Evolutionary conservation across 2,888 invertebrate genomes (phyloP).

Genomic region (Pachymerium ferrugineum): DNA sequence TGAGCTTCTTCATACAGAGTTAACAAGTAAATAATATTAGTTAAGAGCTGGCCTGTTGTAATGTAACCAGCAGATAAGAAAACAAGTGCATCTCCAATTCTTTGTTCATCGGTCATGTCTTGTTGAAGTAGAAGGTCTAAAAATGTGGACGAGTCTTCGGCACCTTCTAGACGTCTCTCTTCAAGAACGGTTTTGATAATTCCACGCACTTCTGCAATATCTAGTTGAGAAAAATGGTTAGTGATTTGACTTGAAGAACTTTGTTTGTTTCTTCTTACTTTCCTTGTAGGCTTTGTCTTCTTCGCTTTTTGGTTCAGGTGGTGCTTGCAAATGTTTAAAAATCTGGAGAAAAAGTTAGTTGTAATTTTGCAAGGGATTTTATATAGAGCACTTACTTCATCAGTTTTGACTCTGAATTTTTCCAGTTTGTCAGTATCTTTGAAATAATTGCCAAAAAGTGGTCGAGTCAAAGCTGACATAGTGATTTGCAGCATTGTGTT

Average conservation of each 20-base stretch:
- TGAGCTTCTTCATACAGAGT: conserved; percentile 29
- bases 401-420: background rate
- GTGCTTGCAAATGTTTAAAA: conserved; percentile 6
- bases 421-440: conserved; percentile 11
- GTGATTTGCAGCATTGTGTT: conserved; percentile 29
- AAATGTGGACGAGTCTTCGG: background rate
- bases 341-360: background rate
- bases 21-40: conserved; percentile 28
- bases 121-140: conserved; percentile 25
- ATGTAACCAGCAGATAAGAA: conserved; percentile 30
- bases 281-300: conserved; percentile 26
- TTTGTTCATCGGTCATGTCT: conserved; percentile 30
- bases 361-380: background rate
- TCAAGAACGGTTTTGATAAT: background rate
- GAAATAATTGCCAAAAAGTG: conserved; percentile 30
- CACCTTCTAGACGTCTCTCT: background rate
- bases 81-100: conserved; percentile 29
- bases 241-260: background rate
- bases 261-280: too few species aligned
- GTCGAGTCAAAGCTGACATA: background rate
- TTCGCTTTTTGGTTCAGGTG: conserved; percentile 4
- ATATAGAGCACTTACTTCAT: conserved; percentile 30
- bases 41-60: conserved; percentile 28
- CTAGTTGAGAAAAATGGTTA: background rate
- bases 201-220: background rate